These are phyloP conservation scores for Panonychus citri DNA, from an alignment of 1,140 invertebrate genomes.

Conservation along the genomic window DNA sequence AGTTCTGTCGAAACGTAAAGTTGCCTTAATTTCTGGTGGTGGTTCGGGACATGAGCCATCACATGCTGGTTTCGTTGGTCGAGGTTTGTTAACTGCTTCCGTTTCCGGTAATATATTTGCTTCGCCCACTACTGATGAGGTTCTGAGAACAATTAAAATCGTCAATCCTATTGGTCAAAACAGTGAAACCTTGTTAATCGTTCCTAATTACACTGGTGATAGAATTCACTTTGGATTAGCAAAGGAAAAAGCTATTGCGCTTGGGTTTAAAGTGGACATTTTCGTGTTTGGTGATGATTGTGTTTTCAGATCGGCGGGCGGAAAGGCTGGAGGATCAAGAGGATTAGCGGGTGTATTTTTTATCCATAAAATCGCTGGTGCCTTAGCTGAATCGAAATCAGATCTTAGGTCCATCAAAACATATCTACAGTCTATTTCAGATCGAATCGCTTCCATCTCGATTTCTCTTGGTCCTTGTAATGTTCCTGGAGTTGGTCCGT, in stretches of 20 bases:
- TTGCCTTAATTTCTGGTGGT: slow-evolving; percentile 49
- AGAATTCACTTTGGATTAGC: slow-evolving; percentile 62
- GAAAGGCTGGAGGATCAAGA: slow-evolving; percentile 32
- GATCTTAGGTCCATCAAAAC: slow-evolving; percentile 28
- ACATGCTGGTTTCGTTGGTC: slow-evolving; percentile 47
- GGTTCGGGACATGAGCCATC: slow-evolving; percentile 64
- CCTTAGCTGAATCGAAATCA: slow-evolving; percentile 36
- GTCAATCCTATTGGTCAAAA: slow-evolving; percentile 22
- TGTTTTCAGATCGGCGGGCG: slow-evolving; percentile 25
- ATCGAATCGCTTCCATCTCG: slow-evolving; percentile 41
- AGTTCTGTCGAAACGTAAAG: slow-evolving; percentile 27
- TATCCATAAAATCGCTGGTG: slow-evolving; percentile 48
- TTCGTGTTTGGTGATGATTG: slow-evolving; percentile 48
- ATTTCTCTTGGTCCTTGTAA: slow-evolving; percentile 42
- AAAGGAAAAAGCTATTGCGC: slow-evolving; percentile 38
- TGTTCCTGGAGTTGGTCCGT: slow-evolving; percentile 35
- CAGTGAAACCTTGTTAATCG: slow-evolving; percentile 33
- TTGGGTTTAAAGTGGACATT: slow-evolving; percentile 37
- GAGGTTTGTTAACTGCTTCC: slow-evolving; percentile 46
- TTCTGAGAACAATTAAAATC: slow-evolving; percentile 38
- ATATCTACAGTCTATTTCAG: slow-evolving; percentile 16
- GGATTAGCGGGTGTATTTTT: slow-evolving; percentile 49
- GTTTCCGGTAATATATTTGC: slow-evolving; percentile 52
- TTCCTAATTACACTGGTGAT: slow-evolving; percentile 70
- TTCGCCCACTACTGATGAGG: slow-evolving; percentile 42